Evolutionary conservation across 2,888 invertebrate species (phyloP), one percentile per base, ranked within the genome.

Genomic region (Sarcophaga subvicina): DNA sequence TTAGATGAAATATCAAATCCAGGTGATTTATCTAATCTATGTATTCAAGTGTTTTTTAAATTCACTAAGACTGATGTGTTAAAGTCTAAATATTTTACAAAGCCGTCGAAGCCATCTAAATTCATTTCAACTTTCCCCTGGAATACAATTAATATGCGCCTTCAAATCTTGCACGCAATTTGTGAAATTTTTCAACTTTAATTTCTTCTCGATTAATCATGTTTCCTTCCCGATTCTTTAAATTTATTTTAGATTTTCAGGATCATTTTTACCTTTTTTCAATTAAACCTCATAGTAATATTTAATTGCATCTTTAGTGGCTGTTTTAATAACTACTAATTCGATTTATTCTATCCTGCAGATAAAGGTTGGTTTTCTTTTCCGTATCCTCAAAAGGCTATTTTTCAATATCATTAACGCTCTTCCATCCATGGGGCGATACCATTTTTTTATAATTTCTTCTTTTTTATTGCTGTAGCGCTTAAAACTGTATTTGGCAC

Each of bases 111-210:
- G 59, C 5, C 47, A 69, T 60, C 47, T 27, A 12, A 62, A 69
- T 2, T 22, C 47, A 78, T 78, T 62, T 22, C 45, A 78, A 60
- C 25, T 47, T n/a, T 78, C 78, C 2, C 45, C n/a, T n/a, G 78
- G 49, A 17, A 25, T 69, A 17, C 2, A 45, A 37, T 8, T 59
- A 47, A 78, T 70, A 11, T 47, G 45, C 47, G 37, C 5, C 6
- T 70, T 70, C 47, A 78, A 62, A 47, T 62, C 60, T 11, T 47
- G 2, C 63, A 62, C 47, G 17, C 45, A 64, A 25, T 75, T 75
- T 14, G 45, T 59, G 60, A 77, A 77, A 60, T 14, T 17, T 8
- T 66, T 59, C 59, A n/a, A 17, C 59, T 59, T 59, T 59, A 12
- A n/a, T 59, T 17, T 59, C 27, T 17, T 59, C 27, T 1, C 25